Conservation (phyloP, 2,113 vertebrate genomes). For the Pterocles gutturalis region DNA sequence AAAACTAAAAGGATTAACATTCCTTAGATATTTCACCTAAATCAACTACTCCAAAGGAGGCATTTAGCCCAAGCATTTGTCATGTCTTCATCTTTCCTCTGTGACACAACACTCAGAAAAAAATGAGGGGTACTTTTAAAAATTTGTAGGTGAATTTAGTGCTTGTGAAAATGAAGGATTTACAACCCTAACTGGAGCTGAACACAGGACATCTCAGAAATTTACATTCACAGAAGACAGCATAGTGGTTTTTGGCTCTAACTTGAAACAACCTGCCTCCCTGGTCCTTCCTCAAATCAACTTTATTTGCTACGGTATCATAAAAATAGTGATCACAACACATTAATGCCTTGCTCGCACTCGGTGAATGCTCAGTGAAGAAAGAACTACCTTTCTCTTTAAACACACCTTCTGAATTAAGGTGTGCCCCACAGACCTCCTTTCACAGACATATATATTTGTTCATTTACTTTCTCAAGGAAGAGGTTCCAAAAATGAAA, state of each 20-base stretch:
- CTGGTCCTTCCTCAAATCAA: background rate
- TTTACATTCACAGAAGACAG: background rate
- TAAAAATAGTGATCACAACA: background rate
- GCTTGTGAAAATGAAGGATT: background rate
- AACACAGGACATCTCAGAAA: background rate
- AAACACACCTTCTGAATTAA: background rate
- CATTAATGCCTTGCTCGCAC: background rate
- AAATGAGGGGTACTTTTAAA: background rate
- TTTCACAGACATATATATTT: background rate
- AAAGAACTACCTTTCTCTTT: background rate
- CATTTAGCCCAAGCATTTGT: slow-evolving; percentile 9
- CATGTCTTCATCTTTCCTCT: slow-evolving; percentile 8
- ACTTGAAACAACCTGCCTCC: background rate
- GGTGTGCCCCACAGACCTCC: background rate
- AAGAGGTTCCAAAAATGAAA: slow-evolving; percentile 9
- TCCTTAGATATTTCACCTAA: slow-evolving; percentile 51
- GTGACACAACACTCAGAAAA: background rate
- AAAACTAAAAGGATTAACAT: slow-evolving; percentile 66
- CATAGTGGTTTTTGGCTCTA: background rate
- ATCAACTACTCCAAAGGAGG: slow-evolving; percentile 14
- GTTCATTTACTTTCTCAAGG: background rate
- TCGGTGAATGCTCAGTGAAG: background rate
- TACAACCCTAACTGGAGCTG: background rate
- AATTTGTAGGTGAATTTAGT: background rate
- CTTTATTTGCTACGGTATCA: background rate